These are phyloP conservation scores for Cotesia typhae DNA, from an alignment of 1,140 invertebrate species.

Conservation along the genomic window DNA sequence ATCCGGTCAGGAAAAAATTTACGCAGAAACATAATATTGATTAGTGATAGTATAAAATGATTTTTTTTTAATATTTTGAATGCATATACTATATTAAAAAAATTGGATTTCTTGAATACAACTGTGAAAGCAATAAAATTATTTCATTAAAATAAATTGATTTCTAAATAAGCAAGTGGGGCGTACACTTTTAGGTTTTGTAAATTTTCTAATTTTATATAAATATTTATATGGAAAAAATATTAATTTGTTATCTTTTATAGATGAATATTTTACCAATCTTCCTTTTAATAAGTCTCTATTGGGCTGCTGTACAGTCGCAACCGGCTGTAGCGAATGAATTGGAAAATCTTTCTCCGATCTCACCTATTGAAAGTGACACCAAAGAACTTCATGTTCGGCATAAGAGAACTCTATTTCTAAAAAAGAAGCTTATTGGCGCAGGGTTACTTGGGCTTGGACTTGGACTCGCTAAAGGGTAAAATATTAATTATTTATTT, in stretches of 20 bases:
- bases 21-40: too few species aligned
- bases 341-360: background rate
- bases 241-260: background rate
- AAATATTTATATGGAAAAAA: background rate
- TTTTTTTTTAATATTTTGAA: too few species aligned
- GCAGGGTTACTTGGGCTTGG: constrained; percentile 59
- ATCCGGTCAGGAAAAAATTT: too few species aligned
- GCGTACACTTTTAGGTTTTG: too few species aligned
- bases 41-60: too few species aligned
- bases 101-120: too few species aligned
- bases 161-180: too few species aligned
- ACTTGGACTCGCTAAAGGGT: constrained; percentile 59
- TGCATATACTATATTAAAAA: too few species aligned
- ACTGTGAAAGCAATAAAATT: too few species aligned
- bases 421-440: constrained; percentile 58
- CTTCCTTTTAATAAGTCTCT: constrained; percentile 12
- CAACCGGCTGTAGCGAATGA: background rate
- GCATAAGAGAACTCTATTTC: constrained; percentile 54
- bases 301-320: constrained; percentile 1
- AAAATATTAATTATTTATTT: constrained; percentile 19
- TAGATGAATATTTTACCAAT: constrained; percentile 30
- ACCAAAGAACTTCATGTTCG: constrained; percentile 36
- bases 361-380: background rate
- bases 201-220: too few species aligned
- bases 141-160: too few species aligned